Evolutionary conservation across 2,797 vertebrate species (phyloP), one percentile per base, ranked within the genome.

Genomic region (Tinamus major): DNA sequence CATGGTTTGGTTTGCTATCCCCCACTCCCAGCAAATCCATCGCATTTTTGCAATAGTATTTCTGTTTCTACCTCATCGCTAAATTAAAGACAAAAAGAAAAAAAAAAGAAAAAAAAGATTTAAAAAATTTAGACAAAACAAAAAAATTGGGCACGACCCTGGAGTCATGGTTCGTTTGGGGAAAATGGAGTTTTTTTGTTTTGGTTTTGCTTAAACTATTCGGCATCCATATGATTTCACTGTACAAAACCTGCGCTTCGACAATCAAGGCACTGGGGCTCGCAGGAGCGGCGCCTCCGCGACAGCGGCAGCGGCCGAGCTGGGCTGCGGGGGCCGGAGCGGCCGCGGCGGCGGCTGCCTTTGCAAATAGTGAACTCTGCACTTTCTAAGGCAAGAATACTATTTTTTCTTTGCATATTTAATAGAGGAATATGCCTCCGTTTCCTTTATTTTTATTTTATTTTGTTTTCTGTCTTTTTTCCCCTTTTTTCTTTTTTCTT

Each of bases 61-160:
- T 96, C 89, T 95, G 94, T 97, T 98, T 98, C 98, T 99, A 99
- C 98, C 98, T 99, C 98, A 99, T 98, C 97, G 97, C 97, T 97
- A 93, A 97, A 97, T 96, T 39, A 91, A 21, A 39, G 71, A 29
- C 17, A 4, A 31, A 6, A 26, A 15, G 31, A 14, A 16, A 1
- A 3, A 13, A 24, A 8, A 19, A 41, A 6, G 42, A 16, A 35
- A 78, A 70, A 35, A 64, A 88, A 42, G 2, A 83, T 94, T 93
- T 95, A 63, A 93, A 64, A 61, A 29, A 61, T 2, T 49, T 41
- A 68, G 61, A 56, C 24, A 31, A 23, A 9, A 13, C 23, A 63
- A 12, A 37, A 7, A 27, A 18, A 26, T 77, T 35, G 56, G 78
- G 63, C 98, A 97, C 95, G 92, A 97, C 96, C 96, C 92, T 96